These are phyloP conservation scores for Pleuronectes platessa DNA, from an alignment of 2,113 vertebrate genomes.

Conservation along the genomic window DNA sequence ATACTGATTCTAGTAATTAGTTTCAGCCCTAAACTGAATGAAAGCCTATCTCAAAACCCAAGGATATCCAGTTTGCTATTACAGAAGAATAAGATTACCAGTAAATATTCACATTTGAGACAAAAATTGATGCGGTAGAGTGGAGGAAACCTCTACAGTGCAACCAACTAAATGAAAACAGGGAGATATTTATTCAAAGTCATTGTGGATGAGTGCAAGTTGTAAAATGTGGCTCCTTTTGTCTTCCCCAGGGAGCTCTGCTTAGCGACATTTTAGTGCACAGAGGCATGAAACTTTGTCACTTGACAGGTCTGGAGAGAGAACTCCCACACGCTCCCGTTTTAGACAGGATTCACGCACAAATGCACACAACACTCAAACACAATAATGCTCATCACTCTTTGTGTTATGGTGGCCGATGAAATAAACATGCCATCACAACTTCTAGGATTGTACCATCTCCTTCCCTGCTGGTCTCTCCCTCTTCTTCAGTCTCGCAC, in stretches of 20 bases:
- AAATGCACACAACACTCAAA: not conserved
- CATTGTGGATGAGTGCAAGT: constrained; percentile 23
- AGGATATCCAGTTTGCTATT: not conserved
- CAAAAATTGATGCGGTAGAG: not conserved
- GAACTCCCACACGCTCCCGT: constrained; percentile 56
- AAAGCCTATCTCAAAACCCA: not conserved
- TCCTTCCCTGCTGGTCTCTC: constrained; percentile 2
- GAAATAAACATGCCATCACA: constrained; percentile 48
- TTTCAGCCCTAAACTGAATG: not conserved
- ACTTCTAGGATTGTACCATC: constrained; percentile 1
- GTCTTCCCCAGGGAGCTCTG: not conserved
- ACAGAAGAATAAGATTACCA: no score
- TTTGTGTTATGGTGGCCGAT: constrained; percentile 11
- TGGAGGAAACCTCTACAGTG: not conserved
- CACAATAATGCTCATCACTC: not conserved
- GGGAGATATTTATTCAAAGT: not conserved
- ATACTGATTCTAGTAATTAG: not conserved
- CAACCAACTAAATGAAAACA: not conserved
- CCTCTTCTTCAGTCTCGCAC: constrained; percentile 9
- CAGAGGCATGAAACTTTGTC: constrained; percentile 59
- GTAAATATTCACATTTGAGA: not conserved
- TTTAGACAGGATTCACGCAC: constrained; percentile 51
- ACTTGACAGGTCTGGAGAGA: constrained; percentile 53
- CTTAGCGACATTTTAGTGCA: constrained; percentile 48
- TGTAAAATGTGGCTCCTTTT: not conserved